These are phyloP conservation scores for Epizoanthus stellaris DNA, from an alignment of 92 coral and sea anemone species.

Conservation along the genomic window DNA sequence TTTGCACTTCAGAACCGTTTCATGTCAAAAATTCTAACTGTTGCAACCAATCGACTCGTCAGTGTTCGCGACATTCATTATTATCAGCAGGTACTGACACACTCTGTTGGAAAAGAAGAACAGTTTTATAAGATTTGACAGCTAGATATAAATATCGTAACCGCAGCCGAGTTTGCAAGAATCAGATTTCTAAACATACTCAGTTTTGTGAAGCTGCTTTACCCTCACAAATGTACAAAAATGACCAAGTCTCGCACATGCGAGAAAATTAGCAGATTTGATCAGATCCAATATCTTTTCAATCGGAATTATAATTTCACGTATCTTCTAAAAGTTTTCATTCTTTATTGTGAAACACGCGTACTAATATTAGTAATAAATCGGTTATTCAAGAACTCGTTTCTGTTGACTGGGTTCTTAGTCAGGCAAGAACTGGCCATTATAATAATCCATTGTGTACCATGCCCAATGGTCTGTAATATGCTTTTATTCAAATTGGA, in stretches of 20 bases:
- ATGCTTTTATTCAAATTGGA: neutral
- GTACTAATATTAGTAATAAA: neutral
- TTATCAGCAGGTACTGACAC: neutral
- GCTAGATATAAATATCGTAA: slow-evolving; percentile 17
- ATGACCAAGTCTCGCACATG: neutral
- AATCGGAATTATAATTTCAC: neutral
- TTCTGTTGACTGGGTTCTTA: slow-evolving; percentile 4
- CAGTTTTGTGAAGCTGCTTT: neutral
- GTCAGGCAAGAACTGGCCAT: neutral
- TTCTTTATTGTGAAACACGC: neutral
- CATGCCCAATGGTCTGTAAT: slow-evolving; percentile 12
- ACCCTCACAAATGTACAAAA: neutral
- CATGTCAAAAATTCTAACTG: neutral
- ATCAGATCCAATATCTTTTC: neutral
- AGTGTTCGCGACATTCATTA: neutral
- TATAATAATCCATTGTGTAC: neutral
- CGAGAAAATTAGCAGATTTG: slow-evolving; percentile 14
- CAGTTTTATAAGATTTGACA: slow-evolving; percentile 15
- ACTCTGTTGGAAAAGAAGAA: slow-evolving; percentile 1
- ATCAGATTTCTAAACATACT: neutral
- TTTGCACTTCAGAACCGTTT: neutral
- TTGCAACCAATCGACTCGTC: neutral
- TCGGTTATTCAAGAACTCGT: neutral
- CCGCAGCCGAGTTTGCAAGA: neutral
- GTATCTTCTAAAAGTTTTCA: neutral